Evolutionary conservation across 2,888 invertebrate species (phyloP), one percentile per base, ranked within the genome.

Genomic region (Drosophila gaucha): DNA sequence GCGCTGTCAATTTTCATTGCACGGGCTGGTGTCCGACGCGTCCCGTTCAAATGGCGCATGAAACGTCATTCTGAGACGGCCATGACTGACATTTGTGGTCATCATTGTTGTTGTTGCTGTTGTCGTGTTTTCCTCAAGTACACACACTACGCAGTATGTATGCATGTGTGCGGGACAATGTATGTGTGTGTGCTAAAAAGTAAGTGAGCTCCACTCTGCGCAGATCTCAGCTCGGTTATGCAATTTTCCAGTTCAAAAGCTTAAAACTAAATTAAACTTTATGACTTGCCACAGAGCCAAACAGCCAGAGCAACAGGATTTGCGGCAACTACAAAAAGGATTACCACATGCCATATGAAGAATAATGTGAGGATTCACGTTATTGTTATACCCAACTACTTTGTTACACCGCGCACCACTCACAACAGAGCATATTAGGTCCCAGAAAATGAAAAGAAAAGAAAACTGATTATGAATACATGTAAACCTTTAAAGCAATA

Each of bases 181-280:
- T 12, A n/a, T 56, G 4, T 35, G 33, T 49, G 39, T 72, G 47
- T 58, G 63, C 77, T 77, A 69, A 69, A 76, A 67, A 57, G 62
- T 73, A 76, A 76, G 56, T 66, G 74, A 63, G 52, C 58, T 66
- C 41, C 76, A 58, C 72, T 68, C 35, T 43, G 24, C 30, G 24
- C 54, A 50, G 69, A 74, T 70, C 57, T 68, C 66, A 59, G 49
- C 64, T 59, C 35, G 64, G 56, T 55, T 73, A 75, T 75, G 88
- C 84, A 88, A 85, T 88, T 85, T 85, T 86, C 86, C 84, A 83
- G 84, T 83, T 88, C 74, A 88, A 88, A 86, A 86, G 86, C 88
- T 84, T 84, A 84, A 88, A 88, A 88, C 88, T 79, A 88, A 84
- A 84, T 84, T 84, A 86, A 84, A 84, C 74, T 84, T 84, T 88